phyloP scores from a whole-genome alignment of 2,113 vertebrate species.

The Lynx canadensis region DNA sequence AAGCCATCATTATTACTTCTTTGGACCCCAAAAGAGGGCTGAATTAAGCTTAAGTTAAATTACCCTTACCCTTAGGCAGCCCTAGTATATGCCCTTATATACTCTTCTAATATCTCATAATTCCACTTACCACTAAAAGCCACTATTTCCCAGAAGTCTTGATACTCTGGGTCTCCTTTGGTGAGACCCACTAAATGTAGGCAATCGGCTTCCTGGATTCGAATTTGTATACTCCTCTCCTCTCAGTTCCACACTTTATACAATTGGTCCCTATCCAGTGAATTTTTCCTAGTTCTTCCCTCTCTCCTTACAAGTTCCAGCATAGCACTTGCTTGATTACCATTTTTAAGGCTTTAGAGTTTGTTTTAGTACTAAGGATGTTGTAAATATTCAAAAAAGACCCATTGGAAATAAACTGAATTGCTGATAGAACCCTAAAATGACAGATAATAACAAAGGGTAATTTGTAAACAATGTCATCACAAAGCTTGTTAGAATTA shows the following conservation, averaged over 20 bases:
- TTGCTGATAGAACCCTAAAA: background rate
- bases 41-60: conserved; percentile 4
- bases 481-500: background rate
- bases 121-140: background rate
- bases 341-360: background rate
- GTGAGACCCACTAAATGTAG: background rate
- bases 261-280: background rate
- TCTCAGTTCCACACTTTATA: background rate
- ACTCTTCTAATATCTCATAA: background rate
- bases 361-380: background rate
- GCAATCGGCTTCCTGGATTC: background rate
- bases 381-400: background rate
- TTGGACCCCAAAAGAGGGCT: background rate
- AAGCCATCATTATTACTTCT: background rate
- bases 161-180: background rate
- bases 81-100: background rate
- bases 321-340: background rate
- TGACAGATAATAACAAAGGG: background rate
- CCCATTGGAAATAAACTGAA: background rate
- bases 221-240: background rate
- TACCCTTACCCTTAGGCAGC: background rate
- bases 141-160: background rate
- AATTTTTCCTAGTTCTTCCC: background rate
- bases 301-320: background rate
- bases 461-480: background rate